These are phyloP conservation scores for Mnemiopsis leidyi DNA, from an alignment of 37 sponge, comb jelly and placozoan species.

Conservation along the genomic window DNA sequence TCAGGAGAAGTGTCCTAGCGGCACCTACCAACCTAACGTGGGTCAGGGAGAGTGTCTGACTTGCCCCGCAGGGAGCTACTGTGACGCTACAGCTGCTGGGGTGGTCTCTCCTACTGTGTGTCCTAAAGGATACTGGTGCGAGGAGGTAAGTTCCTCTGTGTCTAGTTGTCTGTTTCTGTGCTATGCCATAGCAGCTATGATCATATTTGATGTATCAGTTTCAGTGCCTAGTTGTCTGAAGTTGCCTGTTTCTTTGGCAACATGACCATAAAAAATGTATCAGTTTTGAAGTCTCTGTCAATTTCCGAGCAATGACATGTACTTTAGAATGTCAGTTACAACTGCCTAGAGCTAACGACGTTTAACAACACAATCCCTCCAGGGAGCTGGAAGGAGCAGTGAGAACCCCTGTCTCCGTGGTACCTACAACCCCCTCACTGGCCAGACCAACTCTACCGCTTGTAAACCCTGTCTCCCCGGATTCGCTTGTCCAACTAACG, in stretches of 20 bases:
- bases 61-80: constrained; percentile 65
- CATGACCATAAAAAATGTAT: too few relatives aligned
- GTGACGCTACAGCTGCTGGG: constrained; percentile 27
- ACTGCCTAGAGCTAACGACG: too few relatives aligned
- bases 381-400: not conserved
- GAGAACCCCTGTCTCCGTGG: not conserved
- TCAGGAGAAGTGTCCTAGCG: constrained; percentile 28
- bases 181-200: too few relatives aligned
- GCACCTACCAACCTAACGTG: not conserved
- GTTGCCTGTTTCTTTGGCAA: too few relatives aligned
- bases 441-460: not conserved
- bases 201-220: too few relatives aligned
- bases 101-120: not conserved
- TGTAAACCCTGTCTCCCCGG: not conserved
- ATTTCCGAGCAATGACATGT: too few relatives aligned
- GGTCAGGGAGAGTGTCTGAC: constrained; percentile 11
- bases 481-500: not conserved
- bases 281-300: too few relatives aligned
- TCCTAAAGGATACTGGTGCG: not conserved
- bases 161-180: too few relatives aligned
- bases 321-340: too few relatives aligned
- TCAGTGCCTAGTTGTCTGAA: too few relatives aligned
- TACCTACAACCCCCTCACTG: not conserved
- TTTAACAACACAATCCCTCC: too few relatives aligned
- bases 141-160: not conserved